Evolutionary conservation across 2,888 invertebrate genomes (phyloP).

Genomic region (Tiliacea citrago): DNA sequence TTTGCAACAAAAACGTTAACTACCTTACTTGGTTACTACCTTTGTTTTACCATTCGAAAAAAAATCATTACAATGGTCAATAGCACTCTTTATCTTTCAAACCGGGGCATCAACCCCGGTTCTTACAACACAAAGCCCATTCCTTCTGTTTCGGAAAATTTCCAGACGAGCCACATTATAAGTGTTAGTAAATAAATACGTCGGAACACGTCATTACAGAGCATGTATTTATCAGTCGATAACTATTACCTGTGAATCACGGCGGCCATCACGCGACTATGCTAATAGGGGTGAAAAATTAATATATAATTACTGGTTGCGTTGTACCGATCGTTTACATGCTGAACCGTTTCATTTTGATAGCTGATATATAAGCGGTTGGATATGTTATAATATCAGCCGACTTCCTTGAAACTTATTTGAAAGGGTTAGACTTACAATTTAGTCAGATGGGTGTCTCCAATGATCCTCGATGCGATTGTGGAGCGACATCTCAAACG

Average conservation of each 20-base stretch:
- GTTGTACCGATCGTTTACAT: slow-evolving; percentile 2
- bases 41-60: no score
- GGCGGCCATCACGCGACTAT: slow-evolving; percentile 41
- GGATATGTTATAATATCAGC: neutral
- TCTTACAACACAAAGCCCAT: neutral
- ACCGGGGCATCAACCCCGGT: no score
- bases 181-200: slow-evolving; percentile 43
- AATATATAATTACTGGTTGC: slow-evolving; percentile 48
- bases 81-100: no score
- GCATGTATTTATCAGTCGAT: slow-evolving; percentile 36
- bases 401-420: neutral
- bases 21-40: no score
- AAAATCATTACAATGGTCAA: no score
- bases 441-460: no score
- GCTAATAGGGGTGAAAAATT: slow-evolving; percentile 48
- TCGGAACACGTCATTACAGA: slow-evolving; percentile 39
- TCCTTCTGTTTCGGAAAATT: neutral
- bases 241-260: slow-evolving; percentile 50
- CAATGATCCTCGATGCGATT: no score
- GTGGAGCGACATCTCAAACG: no score
- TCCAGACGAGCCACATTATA: neutral
- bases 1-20: neutral
- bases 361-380: slow-evolving; percentile 17
- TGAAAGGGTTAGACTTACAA: neutral
- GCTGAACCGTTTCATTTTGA: slow-evolving; percentile 16